Percentiles rank a stretch among this genome's conserved stretches.
Evolutionary conservation across 2,113 vertebrate species (phyloP).

Genomic region (Columba janthina): DNA sequence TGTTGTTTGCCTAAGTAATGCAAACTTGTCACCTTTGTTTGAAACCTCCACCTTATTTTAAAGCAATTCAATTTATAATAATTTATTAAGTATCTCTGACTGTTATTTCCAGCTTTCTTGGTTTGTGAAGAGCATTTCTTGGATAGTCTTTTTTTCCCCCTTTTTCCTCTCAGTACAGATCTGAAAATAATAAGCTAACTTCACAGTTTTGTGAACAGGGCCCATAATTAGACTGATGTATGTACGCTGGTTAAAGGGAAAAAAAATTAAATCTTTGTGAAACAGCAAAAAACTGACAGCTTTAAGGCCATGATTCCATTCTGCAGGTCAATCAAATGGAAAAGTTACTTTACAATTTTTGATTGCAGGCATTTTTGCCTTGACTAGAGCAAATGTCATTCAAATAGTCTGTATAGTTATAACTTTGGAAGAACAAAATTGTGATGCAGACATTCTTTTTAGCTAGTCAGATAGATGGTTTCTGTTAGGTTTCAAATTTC

Average conservation of each 20-base stretch:
- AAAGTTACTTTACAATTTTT: not conserved
- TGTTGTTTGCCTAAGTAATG: not conserved
- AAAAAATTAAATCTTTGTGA: not conserved
- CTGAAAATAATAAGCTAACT: slow-evolving; percentile 15
- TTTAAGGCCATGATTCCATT: not conserved
- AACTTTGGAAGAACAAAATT: not conserved
- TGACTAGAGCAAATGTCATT: not conserved
- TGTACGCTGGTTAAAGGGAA: not conserved
- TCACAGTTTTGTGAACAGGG: not conserved
- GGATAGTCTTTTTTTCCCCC: accelerated
- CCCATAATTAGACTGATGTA: not conserved
- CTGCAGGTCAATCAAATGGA: not conserved
- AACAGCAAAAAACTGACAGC: not conserved
- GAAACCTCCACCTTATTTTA: not conserved
- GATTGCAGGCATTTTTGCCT: not conserved
- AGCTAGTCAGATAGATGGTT: not conserved
- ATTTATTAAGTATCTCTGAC: not conserved
- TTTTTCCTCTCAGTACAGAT: not conserved
- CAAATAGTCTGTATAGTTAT: not conserved
- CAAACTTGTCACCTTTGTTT: not conserved
- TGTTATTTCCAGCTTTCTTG: not conserved
- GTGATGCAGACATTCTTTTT: not conserved
- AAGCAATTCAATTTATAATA: not conserved
- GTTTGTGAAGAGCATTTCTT: slow-evolving; percentile 21
- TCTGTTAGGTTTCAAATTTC: not conserved